Evolutionary conservation across 2,888 invertebrate species (phyloP), one percentile per base, ranked within the genome.

Genomic region (Apamea sordens): DNA sequence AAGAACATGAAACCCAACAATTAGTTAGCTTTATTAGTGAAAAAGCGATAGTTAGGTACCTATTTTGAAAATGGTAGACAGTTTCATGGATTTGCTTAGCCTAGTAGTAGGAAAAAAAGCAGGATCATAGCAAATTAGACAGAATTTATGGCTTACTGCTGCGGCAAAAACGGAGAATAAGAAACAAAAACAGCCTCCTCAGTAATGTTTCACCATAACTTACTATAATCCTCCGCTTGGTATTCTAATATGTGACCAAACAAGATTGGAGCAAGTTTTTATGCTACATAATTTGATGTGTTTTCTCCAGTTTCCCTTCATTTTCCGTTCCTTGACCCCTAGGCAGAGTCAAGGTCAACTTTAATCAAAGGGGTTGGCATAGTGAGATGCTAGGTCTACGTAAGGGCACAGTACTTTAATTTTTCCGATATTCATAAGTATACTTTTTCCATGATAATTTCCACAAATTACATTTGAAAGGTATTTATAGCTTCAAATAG

Each of bases 121-220:
- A n/a, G 2, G 6, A 63, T 41, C 56, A 50, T 18, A 41, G 47
- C 53, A 44, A 44, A 61, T 76, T 47, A 56, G 13, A 28, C 10
- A 21, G 0, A 28, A 76, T 81, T n/a, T 70, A 59, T 59, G n/a
- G 15, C 32, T 61, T 71, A 28, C 24, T 67, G 36, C 36, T 59
- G 50, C 28, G 28, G 21, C 50, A 59, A 41, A 67, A 80, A 74
- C 24, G 13, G 10, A 59, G 32, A 6, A 13, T 47, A 72, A 24
- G 36, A 64, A 56, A 72, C 50, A 59, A 73, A 69, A 71, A 44
- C 67, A 56, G 68, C 65, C 59, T 24, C 44, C 24, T 13, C 11
- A 50, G 10, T 36, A 72, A 80, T 67, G n/a, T 65, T 79, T 77
- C n/a, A 41, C 56, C 59, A 77, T 88, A 86, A 80, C 73, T 80